Evolutionary conservation across 2,113 vertebrate genomes (phyloP), one percentile per base, ranked within the genome.

Genomic region (Eonycteris spelaea): DNA sequence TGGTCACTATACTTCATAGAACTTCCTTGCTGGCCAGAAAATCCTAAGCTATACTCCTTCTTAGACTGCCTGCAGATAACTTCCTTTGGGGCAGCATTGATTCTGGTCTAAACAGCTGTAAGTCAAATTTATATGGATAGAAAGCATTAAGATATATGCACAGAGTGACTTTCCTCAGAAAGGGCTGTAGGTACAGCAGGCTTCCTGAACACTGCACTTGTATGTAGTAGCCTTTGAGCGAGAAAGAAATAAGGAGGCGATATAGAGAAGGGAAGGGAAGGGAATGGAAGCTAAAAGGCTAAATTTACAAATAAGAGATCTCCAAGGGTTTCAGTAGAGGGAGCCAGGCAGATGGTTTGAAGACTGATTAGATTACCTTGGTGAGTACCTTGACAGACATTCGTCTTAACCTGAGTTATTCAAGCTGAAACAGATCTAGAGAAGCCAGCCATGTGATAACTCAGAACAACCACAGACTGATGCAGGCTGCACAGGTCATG

Each of bases 401-500:
- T 83, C 59, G 65, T 83, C 86, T 63, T 89, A 40, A 65, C 65
- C 45, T 3, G 45, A 87, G 86, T 91, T 38, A 21, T 61, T 94
- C 71, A 70, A 75, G 82, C 82, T 91, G 93, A 94, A 95, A 94
- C 12, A 74, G 45, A 45, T 71, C 67, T 92, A 65, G 63, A 33
- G 40, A 93, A 86, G 59, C 12, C 57, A 88, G 77, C n/a, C 88
- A 59, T 2, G 2, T 89, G 86, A 21, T 80, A 33, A 71, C 89
- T 89, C 67, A 55, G 38, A 94, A 71, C 79, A 53, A 89, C 35
- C 35, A 51, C 70, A 87, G 83, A 75, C 24, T 4, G 12, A 51
- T 24, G 15, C 7, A 4, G 30, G 14, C 67, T 51, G 24, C 3
- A 19, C 51, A 71, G 82, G 93, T 91, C 88, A 89, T 18, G 5